phyloP scores from a whole-genome alignment of 1,140 invertebrate species.

The Yoshiicerus persimilis region DNA sequence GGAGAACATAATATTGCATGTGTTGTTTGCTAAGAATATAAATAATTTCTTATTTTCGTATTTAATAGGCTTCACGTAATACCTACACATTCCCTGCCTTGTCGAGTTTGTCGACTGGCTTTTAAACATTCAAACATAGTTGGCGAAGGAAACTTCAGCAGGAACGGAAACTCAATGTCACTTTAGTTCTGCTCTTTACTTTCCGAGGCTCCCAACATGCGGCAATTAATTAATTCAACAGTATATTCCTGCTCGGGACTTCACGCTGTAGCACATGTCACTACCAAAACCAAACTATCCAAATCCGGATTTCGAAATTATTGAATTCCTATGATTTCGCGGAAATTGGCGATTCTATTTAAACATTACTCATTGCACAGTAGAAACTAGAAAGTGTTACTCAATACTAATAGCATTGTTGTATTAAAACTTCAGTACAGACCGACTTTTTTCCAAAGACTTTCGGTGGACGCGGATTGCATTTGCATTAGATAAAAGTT shows the following conservation, averaged over 20 bases:
- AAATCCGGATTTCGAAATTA: too few relatives aligned
- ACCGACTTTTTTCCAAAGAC: too few relatives aligned
- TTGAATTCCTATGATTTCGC: too few relatives aligned
- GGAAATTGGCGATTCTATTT: too few relatives aligned
- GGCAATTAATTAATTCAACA: background rate
- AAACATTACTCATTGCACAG: too few relatives aligned
- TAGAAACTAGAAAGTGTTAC: too few relatives aligned
- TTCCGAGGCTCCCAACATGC: background rate
- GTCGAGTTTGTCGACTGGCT: background rate
- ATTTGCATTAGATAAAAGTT: too few relatives aligned
- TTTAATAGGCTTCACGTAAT: background rate
- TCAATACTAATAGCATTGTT: too few relatives aligned
- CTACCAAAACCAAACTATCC: too few relatives aligned
- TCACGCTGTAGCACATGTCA: too few relatives aligned
- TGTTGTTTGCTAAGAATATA: background rate
- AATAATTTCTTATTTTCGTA: background rate
- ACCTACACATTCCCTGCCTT: background rate
- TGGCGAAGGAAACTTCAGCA: background rate
- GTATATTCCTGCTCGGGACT: background rate
- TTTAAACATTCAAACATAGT: background rate
- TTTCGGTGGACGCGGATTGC: too few relatives aligned
- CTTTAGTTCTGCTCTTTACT: background rate
- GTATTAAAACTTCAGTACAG: too few relatives aligned
- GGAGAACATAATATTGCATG: background rate
- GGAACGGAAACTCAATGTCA: background rate